Base-by-base conservation (phyloP, 2,888 invertebrate species). In the Elegia similella region DNA sequence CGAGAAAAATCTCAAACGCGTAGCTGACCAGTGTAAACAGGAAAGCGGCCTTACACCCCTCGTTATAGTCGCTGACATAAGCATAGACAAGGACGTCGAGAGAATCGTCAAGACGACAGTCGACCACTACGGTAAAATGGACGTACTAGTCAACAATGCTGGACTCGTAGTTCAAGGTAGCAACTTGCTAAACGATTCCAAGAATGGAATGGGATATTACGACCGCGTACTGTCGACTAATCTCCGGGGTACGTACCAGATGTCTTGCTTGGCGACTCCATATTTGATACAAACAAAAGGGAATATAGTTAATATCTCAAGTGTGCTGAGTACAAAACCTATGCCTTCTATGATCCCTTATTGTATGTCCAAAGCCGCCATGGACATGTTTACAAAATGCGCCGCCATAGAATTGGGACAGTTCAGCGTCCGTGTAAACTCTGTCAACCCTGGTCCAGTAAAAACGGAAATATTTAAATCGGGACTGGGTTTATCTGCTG, bases 341-440 rank as follows among this genome's bases (percentile, higher is more conserved):
- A 53, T 80, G 16, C 70, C 80, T 0, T 57, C 69, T 12, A 75
- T 84, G 75, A 72, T 75, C 17, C 74, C 84, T 0, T 88, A 88
- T 61, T 84, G 82, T 61, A 84, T 88, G 76, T 82, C 86, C 0
- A 88, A 88, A 69, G 85, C 87, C 1, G 86, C 83, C 1, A 62
- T 87, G 1, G 86, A 88, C 56, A 82, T 82, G 76, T 80, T 86
- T 6, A 86, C 85, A 0, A 86, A 85, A 65, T 86, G 86, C 58
- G 64, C 73, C 10, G 86, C 88, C n/a, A 57, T 84, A 17, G 79
- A 85, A 55, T 61, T 82, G 15, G 85, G 77, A 1, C 61, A 73
- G 1, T 72, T 74, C 57, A 85, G 86, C 32, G 81, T 88, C 1
- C 72, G 88, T 68, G 85, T 85, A 5, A 88, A 88, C 44, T 67